Conservation (phyloP, 2,797 vertebrate genomes). For the Paedocypris micromegethes region DNA sequence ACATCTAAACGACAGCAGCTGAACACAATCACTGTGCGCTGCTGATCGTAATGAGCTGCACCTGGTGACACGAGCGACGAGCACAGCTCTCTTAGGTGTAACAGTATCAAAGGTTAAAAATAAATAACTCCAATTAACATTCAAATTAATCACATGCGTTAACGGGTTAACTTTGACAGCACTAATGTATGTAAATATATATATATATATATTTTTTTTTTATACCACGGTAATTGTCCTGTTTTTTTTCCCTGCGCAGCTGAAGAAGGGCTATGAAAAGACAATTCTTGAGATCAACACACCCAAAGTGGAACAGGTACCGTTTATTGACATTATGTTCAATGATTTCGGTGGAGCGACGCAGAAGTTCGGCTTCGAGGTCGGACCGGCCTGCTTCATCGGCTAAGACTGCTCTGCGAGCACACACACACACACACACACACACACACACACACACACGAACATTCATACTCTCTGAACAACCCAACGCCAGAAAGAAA, state of each 20-base stretch:
- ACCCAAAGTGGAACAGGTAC: conserved; percentile 93
- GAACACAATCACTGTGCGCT: too few relatives aligned
- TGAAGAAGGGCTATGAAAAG: conserved; percentile 94
- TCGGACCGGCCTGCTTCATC: conserved; percentile 97
- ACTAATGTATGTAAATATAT: too few relatives aligned
- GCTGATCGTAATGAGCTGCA: too few relatives aligned
- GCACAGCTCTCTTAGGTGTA: too few relatives aligned
- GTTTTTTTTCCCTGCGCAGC: conserved; percentile 59
- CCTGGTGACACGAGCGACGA: too few relatives aligned
- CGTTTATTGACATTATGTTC: conserved; percentile 98
- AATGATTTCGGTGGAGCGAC: conserved; percentile 91
- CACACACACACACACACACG: background rate
- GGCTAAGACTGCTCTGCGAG: conserved; percentile 81
- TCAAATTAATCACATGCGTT: too few relatives aligned
- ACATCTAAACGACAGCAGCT: too few relatives aligned
- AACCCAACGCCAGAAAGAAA: conserved; percentile 64
- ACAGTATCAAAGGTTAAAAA: too few relatives aligned
- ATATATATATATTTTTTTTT: too few relatives aligned
- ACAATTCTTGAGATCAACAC: conserved; percentile 94
- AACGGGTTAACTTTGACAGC: too few relatives aligned
- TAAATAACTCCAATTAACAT: too few relatives aligned
- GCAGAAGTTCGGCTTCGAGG: conserved; percentile 99
- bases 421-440: conserved; percentile 33
- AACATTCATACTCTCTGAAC: conserved; percentile 65
- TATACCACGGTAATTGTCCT: conserved; percentile 9